A percentile compares a stretch with the other conserved stretches of the same genome.
These are phyloP conservation scores for Tauraco erythrolophus DNA, from an alignment of 2,113 vertebrate species.

Conservation along the genomic window DNA sequence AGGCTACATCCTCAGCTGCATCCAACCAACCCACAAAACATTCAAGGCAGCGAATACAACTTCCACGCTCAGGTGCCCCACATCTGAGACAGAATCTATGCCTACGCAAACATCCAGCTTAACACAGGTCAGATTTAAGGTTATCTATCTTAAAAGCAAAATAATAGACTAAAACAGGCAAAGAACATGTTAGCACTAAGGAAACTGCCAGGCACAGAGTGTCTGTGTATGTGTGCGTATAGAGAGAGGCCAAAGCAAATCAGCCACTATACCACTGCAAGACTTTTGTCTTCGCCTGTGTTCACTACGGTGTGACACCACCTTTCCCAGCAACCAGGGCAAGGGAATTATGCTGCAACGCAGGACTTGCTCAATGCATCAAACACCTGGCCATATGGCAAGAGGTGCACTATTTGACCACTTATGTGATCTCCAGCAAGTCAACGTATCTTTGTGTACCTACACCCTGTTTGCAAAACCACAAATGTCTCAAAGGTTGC, in stretches of 20 bases:
- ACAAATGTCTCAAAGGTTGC: background rate
- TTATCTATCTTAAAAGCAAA: background rate
- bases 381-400: background rate
- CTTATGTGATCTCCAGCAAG: background rate
- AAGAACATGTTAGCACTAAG: background rate
- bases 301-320: background rate
- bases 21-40: background rate
- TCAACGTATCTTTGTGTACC: background rate
- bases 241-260: background rate
- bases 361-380: background rate
- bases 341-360: background rate
- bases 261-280: background rate
- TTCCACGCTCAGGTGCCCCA: rapidly evolving
- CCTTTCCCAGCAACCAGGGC: background rate
- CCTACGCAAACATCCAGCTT: background rate
- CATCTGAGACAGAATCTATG: background rate
- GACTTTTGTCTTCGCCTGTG: background rate
- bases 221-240: rapidly evolving
- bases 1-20: background rate
- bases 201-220: background rate
- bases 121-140: background rate
- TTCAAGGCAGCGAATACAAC: background rate
- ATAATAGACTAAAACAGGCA: background rate
- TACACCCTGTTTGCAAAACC: background rate
- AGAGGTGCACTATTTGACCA: background rate